phyloP scores from a whole-genome alignment of 2,888 invertebrate genomes.

The Serripes groenlandicus region DNA sequence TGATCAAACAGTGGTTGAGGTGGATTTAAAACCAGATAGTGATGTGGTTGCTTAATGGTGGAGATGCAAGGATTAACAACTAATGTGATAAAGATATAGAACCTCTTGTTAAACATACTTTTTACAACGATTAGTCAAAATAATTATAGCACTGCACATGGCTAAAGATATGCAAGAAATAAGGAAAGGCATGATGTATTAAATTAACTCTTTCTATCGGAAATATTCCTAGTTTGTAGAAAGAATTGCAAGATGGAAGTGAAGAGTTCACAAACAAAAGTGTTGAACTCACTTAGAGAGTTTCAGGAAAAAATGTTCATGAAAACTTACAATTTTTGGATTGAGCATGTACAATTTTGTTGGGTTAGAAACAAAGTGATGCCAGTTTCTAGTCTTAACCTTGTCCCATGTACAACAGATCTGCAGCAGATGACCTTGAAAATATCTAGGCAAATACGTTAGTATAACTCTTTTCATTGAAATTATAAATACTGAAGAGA shows the following conservation, averaged over 20 bases:
- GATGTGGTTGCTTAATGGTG: slow-evolving; percentile 80
- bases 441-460: no score
- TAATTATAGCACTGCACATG: not conserved
- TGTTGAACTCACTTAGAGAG: no score
- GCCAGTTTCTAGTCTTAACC: slow-evolving; percentile 9
- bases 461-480: no score
- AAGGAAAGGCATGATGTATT: slow-evolving; percentile 1
- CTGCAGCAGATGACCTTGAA: no score
- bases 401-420: not conserved
- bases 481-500: no score
- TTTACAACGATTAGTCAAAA: slow-evolving; percentile 23
- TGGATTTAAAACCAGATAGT: slow-evolving; percentile 82
- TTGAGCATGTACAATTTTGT: no score
- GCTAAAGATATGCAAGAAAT: slow-evolving; percentile 17
- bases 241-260: not conserved
- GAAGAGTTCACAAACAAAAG: no score
- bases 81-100: not conserved
- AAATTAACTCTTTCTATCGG: not conserved
- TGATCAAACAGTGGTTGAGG: slow-evolving; percentile 76
- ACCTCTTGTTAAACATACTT: not conserved
- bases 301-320: no score
- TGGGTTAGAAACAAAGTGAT: slow-evolving; percentile 5
- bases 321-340: no score
- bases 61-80: not conserved
- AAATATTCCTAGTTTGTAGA: not conserved